phyloP scores from a whole-genome alignment of 2,113 vertebrate species.

The Formicarius rufipectus region DNA sequence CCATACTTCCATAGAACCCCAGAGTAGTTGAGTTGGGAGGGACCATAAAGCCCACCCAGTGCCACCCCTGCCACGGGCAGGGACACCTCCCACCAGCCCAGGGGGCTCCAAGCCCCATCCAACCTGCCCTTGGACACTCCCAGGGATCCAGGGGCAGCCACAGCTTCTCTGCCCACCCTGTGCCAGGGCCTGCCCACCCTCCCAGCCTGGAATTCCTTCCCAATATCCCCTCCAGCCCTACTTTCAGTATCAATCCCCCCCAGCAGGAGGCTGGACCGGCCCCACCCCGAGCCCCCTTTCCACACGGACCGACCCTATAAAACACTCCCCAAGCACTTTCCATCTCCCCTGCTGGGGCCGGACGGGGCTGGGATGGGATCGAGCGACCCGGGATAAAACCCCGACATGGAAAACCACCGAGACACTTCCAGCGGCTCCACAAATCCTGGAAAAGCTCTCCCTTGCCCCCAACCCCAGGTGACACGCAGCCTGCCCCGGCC shows the following conservation, averaged over 20 bases:
- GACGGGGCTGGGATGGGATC: accelerated
- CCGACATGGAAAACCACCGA: accelerated
- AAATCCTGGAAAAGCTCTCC: not conserved
- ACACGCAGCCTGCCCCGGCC: not conserved
- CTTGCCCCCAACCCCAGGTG: not conserved
- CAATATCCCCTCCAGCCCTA: not conserved
- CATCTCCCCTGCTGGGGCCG: accelerated
- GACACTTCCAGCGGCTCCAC: not conserved
- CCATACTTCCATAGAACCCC: not conserved
- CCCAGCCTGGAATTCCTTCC: not conserved
- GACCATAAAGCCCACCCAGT: not conserved
- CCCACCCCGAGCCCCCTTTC: not conserved
- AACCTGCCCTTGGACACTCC: not conserved
- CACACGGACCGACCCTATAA: accelerated
- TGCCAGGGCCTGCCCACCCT: not conserved
- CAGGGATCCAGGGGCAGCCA: not conserved
- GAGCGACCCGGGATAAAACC: not conserved
- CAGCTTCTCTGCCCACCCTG: not conserved
- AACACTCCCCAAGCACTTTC: accelerated
- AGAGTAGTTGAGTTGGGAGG: not conserved
- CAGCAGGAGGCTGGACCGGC: not conserved
- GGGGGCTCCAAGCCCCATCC: not conserved
- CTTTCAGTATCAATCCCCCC: not conserved
- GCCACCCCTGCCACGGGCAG: not conserved
- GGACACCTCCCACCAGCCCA: not conserved